Evolutionary conservation across 2,113 vertebrate genomes (phyloP).

Genomic region (Ammodytes dubius): DNA sequence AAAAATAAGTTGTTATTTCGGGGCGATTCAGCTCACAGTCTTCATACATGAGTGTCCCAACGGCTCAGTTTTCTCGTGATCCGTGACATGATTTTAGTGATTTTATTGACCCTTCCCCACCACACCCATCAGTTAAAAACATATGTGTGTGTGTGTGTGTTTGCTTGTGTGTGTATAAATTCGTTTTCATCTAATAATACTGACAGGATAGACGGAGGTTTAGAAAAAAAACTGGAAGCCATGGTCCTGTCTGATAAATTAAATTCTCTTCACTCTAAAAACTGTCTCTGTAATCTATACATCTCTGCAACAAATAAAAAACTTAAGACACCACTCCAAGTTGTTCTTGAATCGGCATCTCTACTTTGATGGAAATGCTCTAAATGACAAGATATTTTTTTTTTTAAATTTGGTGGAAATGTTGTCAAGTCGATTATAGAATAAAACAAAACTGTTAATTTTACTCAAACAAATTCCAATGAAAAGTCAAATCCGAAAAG

Average conservation of each 20-base stretch:
- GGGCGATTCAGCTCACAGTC: constrained; percentile 58
- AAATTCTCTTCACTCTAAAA: constrained; percentile 28
- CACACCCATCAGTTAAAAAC: constrained; percentile 29
- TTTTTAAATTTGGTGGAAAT: too few species aligned
- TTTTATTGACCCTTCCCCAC: constrained; percentile 37
- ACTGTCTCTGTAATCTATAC: constrained; percentile 32
- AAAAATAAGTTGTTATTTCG: constrained; percentile 20
- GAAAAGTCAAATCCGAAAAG: too few species aligned
- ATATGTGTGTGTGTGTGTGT: constrained; percentile 11
- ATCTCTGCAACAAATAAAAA: too few species aligned
- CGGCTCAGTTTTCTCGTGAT: constrained; percentile 76
- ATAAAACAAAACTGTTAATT: too few species aligned
- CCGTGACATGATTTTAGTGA: constrained; percentile 63
- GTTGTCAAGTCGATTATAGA: too few species aligned
- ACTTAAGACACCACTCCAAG: too few species aligned
- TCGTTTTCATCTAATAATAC: constrained; percentile 44
- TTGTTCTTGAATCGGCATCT: too few species aligned
- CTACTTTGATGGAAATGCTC: too few species aligned
- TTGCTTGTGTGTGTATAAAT: constrained; percentile 20
- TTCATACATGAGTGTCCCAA: constrained; percentile 60
- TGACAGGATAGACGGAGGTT: constrained; percentile 33
- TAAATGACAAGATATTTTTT: too few species aligned
- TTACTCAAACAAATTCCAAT: too few species aligned
- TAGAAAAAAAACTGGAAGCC: constrained; percentile 42
- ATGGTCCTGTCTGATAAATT: constrained; percentile 45